Conservation (phyloP, 1,140 invertebrate genomes). For the Frieseomelitta varia region DNA sequence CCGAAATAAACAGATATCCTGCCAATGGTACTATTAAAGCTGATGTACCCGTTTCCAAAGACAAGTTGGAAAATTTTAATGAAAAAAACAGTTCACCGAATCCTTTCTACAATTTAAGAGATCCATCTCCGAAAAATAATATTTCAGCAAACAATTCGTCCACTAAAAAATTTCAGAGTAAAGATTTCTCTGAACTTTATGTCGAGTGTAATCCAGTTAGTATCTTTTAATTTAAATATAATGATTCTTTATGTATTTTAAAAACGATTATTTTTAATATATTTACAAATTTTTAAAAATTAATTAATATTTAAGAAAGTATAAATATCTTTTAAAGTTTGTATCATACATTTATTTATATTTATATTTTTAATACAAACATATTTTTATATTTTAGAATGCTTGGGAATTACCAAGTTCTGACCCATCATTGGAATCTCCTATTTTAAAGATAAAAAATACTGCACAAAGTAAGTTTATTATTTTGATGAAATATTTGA, state of each 20-base stretch:
- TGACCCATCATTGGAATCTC: constrained; percentile 79
- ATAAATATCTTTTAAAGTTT: constrained; percentile 2
- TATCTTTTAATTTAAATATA: constrained; percentile 56
- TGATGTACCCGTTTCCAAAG: constrained; percentile 19
- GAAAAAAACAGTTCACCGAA: constrained; percentile 33
- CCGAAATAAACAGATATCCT: constrained; percentile 59
- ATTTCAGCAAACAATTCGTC: constrained; percentile 15
- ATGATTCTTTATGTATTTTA: neutral
- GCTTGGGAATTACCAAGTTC: constrained; percentile 84
- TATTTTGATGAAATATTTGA: constrained; percentile 1
- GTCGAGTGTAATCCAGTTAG: constrained; percentile 87
- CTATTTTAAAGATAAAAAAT: constrained; percentile 78
- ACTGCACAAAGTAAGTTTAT: constrained; percentile 72
- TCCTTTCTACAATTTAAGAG: constrained; percentile 11
- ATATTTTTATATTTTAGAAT: constrained; percentile 79
- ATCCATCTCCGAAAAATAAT: constrained; percentile 21
- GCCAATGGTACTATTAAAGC: constrained; percentile 53
- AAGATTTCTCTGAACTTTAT: constrained; percentile 80
- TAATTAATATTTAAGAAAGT: neutral
- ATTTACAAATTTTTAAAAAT: neutral
- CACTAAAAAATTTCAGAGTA: constrained; percentile 23
- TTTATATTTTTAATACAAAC: neutral
- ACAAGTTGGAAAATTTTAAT: constrained; percentile 33
- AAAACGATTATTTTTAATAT: neutral
- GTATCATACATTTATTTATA: neutral